Evolutionary conservation across 2,888 invertebrate species (phyloP), one percentile per base, ranked within the genome.

Genomic region (Sepioteuthis lessoniana): DNA sequence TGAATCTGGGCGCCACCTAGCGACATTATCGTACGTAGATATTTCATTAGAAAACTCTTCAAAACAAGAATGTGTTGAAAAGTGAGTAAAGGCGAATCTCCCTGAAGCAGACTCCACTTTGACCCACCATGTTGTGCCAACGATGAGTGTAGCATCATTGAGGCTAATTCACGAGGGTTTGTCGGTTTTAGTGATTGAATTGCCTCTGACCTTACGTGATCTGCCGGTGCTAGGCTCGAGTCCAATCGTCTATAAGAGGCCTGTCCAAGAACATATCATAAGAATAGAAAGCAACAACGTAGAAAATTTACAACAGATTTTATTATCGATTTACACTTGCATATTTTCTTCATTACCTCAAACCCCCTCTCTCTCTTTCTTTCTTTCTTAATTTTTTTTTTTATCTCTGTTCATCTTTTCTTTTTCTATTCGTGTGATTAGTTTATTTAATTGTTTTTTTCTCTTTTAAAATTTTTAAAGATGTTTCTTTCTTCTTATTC

Each of bases 61-160:
- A 76, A 76, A n/a, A 76, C 76, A 76, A 76, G 76, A 76, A 76
- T 76, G 16, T n/a, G 16, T 76, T n/a, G 10, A n/a, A n/a, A 76
- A 76, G 76, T n/a, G 76, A n/a, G n/a, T 76, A 76, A 76, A 60
- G 21, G n/a, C 10, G 13, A 16, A n/a, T n/a, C 76, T n/a, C 76
- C 76, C 76, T 76, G n/a, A 76, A 76, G 76, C 76, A 76, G 76
- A n/a, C 76, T n/a, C 76, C n/a, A n/a, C 76, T 76, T 76, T 76
- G 76, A 76, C 76, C 76, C 76, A n/a, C 16, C 76, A 76, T 76
- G 76, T 76, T 76, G 10, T 76, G 76, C 76, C 76, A 76, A n/a
- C 76, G 76, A 76, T n/a, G n/a, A 76, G 76, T 76, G 76, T 76
- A 76, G 76, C n/a, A 76, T n/a, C 76, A 76, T 76, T n/a, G 76